A percentile compares a stretch with the other conserved stretches of the same genome.
Evolutionary conservation across 2,113 vertebrate genomes (phyloP).

Genomic region (Excalfactoria chinensis): DNA sequence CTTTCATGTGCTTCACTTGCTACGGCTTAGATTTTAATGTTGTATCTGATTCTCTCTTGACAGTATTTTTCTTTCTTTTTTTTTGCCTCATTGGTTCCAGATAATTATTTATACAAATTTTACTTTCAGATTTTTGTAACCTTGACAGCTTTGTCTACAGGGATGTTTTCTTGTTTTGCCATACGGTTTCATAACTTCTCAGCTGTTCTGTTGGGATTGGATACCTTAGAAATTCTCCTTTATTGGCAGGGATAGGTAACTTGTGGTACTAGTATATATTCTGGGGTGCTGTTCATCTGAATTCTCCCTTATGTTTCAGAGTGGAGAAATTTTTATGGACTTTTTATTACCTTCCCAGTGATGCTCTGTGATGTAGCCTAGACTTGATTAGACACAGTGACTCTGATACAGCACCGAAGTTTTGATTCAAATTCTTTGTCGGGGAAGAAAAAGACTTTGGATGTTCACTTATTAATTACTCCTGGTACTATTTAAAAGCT

Average conservation of each 20-base stretch:
- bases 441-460: not conserved
- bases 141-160: constrained; percentile 37
- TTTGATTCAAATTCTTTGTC: not conserved
- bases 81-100: constrained; percentile 47
- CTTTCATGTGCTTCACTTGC: not conserved
- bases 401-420: not conserved
- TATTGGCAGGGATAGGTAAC: not conserved
- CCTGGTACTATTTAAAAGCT: not conserved
- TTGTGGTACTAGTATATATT: rapidly evolving
- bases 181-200: not conserved
- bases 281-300: not conserved
- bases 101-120: constrained; percentile 66
- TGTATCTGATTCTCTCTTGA: constrained; percentile 23
- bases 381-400: rapidly evolving
- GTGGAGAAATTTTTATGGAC: not conserved
- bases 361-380: not conserved
- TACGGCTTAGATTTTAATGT: constrained; percentile 12
- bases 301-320: not conserved
- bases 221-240: not conserved
- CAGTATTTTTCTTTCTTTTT: constrained; percentile 31
- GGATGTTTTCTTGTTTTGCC: constrained; percentile 13
- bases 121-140: constrained; percentile 56
- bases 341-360: not conserved
- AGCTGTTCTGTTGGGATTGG: not conserved
- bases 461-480: not conserved